A percentile compares a stretch with the other conserved stretches of the same genome.
phyloP scores from a whole-genome alignment of 2,888 invertebrate species.

The Neria commutata region DNA sequence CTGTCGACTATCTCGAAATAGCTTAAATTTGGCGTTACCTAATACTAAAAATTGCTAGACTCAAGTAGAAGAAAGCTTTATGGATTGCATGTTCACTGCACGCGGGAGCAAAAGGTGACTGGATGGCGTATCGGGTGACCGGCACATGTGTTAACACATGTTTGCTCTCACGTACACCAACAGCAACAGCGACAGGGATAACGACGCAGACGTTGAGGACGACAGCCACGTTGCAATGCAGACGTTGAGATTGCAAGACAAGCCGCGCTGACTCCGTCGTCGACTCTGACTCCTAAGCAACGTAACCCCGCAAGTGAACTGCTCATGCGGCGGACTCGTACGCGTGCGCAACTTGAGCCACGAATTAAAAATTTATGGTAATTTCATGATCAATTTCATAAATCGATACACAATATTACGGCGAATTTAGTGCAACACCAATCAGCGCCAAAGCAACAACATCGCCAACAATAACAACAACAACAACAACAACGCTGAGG shows the following conservation, averaged over 20 bases:
- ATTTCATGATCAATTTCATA: slow-evolving; percentile 34
- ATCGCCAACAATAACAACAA: background rate
- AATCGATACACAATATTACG: slow-evolving; percentile 32
- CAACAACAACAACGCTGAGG: background rate
- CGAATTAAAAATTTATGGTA: slow-evolving; percentile 29
- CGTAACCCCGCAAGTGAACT: slow-evolving; percentile 6
- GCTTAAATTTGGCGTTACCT: no score
- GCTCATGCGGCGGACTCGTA: background rate
- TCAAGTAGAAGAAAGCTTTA: no score
- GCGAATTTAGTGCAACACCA: slow-evolving; percentile 1
- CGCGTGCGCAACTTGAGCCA: background rate
- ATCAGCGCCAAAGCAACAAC: background rate
- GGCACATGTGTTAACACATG: slow-evolving; percentile 36
- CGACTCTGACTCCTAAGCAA: background rate
- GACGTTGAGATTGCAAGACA: background rate
- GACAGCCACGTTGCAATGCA: no score
- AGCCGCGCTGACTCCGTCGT: slow-evolving; percentile 2
- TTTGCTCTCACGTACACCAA: slow-evolving; percentile 37
- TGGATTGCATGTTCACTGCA: no score
- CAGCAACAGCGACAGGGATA: slow-evolving; percentile 9
- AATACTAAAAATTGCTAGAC: no score
- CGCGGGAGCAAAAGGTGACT: no score
- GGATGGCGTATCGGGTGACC: slow-evolving; percentile 3
- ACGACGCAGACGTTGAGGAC: slow-evolving; percentile 26
- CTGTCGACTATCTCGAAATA: no score